Evolutionary conservation across 2,113 vertebrate species (phyloP).

Genomic region (Embiotoca jacksoni): DNA sequence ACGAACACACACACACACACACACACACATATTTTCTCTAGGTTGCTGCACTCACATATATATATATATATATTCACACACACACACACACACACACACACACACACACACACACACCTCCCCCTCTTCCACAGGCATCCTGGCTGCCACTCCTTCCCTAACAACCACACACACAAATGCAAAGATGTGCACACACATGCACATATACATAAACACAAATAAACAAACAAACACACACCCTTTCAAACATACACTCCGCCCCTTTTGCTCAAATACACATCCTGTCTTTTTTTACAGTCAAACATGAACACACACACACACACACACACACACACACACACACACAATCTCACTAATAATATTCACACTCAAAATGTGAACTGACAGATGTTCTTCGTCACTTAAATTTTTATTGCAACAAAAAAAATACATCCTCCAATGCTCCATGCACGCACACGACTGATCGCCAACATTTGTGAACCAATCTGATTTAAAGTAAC

Average conservation of each 20-base stretch:
- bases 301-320: conserved; percentile 32
- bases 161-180: conserved; percentile 63
- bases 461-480: conserved; percentile 24
- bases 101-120: conserved; percentile 34
- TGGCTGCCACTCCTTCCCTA: conserved; percentile 70
- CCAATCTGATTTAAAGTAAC: conserved; percentile 41
- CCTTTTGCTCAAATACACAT: conserved; percentile 62
- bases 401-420: background rate
- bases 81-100: background rate
- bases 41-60: background rate
- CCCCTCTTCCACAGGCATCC: conserved; percentile 71
- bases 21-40: conserved; percentile 38
- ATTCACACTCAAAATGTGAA: conserved; percentile 35
- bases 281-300: conserved; percentile 67
- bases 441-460: conserved; percentile 5
- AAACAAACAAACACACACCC: conserved; percentile 58
- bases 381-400: conserved; percentile 10
- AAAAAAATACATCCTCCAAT: background rate
- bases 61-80: too few species aligned
- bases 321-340: conserved; percentile 37
- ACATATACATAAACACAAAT: conserved; percentile 45
- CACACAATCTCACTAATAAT: conserved; percentile 6
- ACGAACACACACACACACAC: conserved; percentile 23
- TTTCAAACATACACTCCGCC: conserved; percentile 66
- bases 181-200: conserved; percentile 48